Evolutionary conservation across 1,140 invertebrate genomes (phyloP), one percentile per base, ranked within the genome.

Genomic region (Diabrotica undecimpunctata): DNA sequence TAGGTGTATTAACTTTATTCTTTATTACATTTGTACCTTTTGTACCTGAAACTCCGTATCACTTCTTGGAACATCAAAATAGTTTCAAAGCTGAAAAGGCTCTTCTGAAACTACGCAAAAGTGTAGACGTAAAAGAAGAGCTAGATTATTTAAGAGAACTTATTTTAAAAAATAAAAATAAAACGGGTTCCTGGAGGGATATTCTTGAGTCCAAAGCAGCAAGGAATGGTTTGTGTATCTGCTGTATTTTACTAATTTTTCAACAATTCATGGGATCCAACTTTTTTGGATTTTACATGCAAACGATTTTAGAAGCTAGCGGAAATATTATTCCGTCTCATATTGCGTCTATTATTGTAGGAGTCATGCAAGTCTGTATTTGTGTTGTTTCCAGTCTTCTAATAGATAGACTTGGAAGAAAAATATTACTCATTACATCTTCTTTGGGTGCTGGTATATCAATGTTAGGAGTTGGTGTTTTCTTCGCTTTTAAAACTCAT

Each of bases 201-300:
- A 52, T 52, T 11, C n/a, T 52, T 6, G 11, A 52, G 10, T 52
- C 51, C 51, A 52, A 52, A n/a, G 51, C 8, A 13, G 13, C 13
- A 4, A 13, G n/a, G 6, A 52, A 52, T 2, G n/a, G 11, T 9
- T 9, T 52, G 1, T 13, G n/a, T 13, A 52, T 52, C 8, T n/a
- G 11, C 8, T 52, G 91, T 66, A 86, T 87, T 11, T 80, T 95
- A 0, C 93, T 95, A 89, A 80, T 92, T 58, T 90, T 95, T 76
- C 93, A 95, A 75, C 93, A 95, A 76, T 80, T 95, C 35, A 89
- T 87, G 58, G 92, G 93, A 38, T 90, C 95, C 13, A 95, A 95
- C 71, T 90, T 89, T 0, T 89, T 95, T 36, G 88, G 94, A 65
- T 94, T 94, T 76, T 94, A 94, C 70, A 83, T 88, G 0, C 84